Evolutionary conservation across 2,113 vertebrate genomes (phyloP).

Genomic region (Dipodomys stephensi): DNA sequence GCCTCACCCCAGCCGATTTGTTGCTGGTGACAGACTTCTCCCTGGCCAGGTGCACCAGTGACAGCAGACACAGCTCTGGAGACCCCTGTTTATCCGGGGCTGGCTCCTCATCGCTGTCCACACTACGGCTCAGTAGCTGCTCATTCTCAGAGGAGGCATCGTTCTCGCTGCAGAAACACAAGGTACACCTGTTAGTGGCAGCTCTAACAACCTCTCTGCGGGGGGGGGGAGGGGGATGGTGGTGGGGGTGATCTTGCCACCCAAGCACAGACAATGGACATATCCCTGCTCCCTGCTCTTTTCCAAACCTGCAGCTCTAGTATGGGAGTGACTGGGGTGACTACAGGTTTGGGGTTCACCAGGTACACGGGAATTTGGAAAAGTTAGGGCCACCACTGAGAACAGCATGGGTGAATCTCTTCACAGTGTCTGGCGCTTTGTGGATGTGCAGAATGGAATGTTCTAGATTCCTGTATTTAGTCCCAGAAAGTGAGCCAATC

Average conservation of each 20-base stretch:
- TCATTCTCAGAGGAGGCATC: conserved; percentile 99
- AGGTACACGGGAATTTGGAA: rapidly evolving
- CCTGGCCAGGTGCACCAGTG: conserved; percentile 93
- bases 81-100: conserved; percentile 94
- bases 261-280: background rate
- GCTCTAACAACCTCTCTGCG: background rate
- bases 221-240: too few species aligned
- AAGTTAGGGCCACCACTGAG: background rate
- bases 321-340: background rate
- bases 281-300: background rate
- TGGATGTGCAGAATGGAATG: background rate
- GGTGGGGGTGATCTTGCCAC: too few species aligned
- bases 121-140: conserved; percentile 96
- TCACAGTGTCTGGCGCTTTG: background rate
- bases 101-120: conserved; percentile 98
- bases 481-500: background rate
- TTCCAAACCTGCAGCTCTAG: background rate
- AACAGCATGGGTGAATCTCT: background rate
- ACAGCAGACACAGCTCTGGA: conserved; percentile 94
- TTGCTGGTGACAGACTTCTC: conserved; percentile 90
- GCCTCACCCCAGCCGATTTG: conserved; percentile 94
- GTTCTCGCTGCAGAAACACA: conserved; percentile 91
- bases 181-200: background rate
- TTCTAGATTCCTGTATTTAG: background rate
- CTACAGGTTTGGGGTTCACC: background rate